A percentile compares a stretch with the other conserved stretches of the same genome.
Conservation (phyloP, 2,113 vertebrate species). For the Taxidea taxus region DNA sequence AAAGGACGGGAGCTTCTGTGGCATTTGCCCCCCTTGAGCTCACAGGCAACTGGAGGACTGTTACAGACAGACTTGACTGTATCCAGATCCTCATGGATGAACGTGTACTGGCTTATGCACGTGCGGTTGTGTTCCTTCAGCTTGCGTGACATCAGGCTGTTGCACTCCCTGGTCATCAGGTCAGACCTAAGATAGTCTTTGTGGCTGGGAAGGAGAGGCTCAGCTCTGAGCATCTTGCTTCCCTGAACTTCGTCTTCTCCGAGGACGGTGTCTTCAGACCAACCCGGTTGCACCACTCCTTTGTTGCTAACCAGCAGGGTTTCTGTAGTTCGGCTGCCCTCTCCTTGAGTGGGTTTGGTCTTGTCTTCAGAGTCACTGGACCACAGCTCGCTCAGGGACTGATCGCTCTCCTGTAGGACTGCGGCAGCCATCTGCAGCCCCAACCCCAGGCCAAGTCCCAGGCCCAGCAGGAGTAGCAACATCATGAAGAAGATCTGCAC, state of each 20-base stretch:
- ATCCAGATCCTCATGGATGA: conserved; percentile 46
- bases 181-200: conserved; percentile 3
- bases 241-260: conserved; percentile 44
- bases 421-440: conserved; percentile 65
- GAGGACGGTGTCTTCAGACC: conserved; percentile 2
- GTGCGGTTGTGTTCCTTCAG: neutral
- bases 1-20: conserved; percentile 68
- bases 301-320: neutral
- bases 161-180: conserved; percentile 46
- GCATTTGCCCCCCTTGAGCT: conserved; percentile 56
- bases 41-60: conserved; percentile 40
- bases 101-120: conserved; percentile 38
- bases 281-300: neutral
- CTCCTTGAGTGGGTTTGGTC: neutral
- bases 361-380: conserved; percentile 46
- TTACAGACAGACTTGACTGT: conserved; percentile 46
- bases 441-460: conserved; percentile 62
- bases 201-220: neutral
- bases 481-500: conserved; percentile 48
- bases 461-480: conserved; percentile 67
- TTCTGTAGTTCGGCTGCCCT: neutral
- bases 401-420: conserved; percentile 11
- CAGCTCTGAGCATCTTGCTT: neutral
- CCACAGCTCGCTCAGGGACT: conserved; percentile 58
- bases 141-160: conserved; percentile 62